Evolutionary conservation across 2,888 invertebrate genomes (phyloP).

Genomic region (Sarcophaga carnaria): DNA sequence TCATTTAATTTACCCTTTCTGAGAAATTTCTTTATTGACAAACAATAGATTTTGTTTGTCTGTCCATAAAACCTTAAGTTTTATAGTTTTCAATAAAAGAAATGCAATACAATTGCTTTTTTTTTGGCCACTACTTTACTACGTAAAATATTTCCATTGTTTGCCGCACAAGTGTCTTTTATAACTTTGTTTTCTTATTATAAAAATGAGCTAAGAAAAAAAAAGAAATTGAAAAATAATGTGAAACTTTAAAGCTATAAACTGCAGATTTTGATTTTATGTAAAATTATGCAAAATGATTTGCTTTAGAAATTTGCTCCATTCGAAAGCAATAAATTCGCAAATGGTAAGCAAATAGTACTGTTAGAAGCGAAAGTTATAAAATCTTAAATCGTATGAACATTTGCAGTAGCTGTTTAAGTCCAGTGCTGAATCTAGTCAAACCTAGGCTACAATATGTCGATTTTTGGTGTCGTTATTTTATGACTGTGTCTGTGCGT

Average conservation of each 20-base stretch:
- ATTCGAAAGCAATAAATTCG: too few relatives aligned
- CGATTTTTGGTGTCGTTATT: too few relatives aligned
- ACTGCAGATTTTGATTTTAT: background rate
- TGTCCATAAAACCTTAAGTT: conserved; percentile 14
- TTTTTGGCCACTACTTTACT: background rate
- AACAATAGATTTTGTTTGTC: conserved; percentile 29
- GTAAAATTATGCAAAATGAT: background rate
- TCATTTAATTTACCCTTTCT: conserved; percentile 18
- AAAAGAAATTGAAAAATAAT: background rate
- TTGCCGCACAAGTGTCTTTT: conserved; percentile 50
- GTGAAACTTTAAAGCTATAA: background rate
- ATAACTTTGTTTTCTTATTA: background rate
- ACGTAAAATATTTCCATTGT: conserved; percentile 38
- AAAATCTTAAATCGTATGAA: too few relatives aligned
- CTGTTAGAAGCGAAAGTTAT: too few relatives aligned
- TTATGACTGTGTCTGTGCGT: too few relatives aligned
- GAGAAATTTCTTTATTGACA: conserved; percentile 5
- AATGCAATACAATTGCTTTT: conserved; percentile 26
- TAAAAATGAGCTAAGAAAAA: background rate
- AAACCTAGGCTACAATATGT: too few relatives aligned
- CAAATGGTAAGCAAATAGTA: too few relatives aligned
- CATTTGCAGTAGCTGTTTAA: too few relatives aligned
- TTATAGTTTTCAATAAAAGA: conserved; percentile 36
- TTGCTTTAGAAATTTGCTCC: background rate
- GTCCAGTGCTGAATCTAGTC: too few relatives aligned